Evolutionary conservation across 2,113 vertebrate species (phyloP).

Genomic region (Microcebus lehilahytsara): DNA sequence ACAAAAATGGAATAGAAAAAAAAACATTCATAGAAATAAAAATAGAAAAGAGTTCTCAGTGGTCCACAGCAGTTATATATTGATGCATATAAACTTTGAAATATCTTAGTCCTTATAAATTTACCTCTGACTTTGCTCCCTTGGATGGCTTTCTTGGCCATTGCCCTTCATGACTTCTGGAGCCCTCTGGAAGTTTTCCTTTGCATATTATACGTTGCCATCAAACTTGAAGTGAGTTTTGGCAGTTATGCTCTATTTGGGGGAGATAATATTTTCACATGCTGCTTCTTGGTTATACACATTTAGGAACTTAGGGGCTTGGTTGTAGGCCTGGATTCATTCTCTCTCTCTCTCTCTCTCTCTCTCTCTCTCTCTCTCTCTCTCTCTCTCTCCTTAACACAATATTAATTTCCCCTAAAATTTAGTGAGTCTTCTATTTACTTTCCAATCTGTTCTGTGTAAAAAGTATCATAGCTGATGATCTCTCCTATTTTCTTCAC

Average conservation of each 20-base stretch:
- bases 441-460: background rate
- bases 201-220: background rate
- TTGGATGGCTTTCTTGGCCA: background rate
- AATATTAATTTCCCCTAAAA: background rate
- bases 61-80: background rate
- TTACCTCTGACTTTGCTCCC: background rate
- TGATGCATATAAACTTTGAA: background rate
- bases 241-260: background rate
- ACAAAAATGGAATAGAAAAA: background rate
- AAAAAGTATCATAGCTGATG: background rate
- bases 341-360: background rate
- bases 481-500: background rate
- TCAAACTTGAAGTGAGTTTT: background rate
- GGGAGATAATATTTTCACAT: background rate
- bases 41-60: background rate
- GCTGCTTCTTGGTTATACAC: background rate
- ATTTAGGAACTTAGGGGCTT: background rate
- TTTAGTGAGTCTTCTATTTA: background rate
- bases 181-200: background rate
- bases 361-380: background rate
- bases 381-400: background rate
- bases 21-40: background rate
- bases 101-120: background rate
- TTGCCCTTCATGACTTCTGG: background rate
- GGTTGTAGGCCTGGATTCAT: background rate